Evolutionary conservation across 1,140 invertebrate species (phyloP), one percentile per base, ranked within the genome.

Genomic region (Drosophila quadrilineata): DNA sequence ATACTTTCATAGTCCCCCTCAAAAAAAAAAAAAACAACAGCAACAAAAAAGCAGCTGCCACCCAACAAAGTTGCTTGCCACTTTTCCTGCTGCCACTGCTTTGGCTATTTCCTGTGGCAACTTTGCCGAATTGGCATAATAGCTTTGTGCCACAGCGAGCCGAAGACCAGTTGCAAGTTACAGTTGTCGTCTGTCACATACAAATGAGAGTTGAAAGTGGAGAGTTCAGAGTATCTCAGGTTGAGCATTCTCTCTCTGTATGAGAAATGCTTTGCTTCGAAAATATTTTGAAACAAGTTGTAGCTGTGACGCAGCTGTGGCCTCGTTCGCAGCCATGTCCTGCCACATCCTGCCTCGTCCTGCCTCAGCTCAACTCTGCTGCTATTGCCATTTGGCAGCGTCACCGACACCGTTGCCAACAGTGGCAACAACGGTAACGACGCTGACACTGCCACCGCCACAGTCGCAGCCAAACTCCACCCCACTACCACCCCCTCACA

Each of bases 1-100:
- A 62, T 67, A 52, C 62, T 59, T 65, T 65, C 54, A 59, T 59
- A 59, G 59, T 26, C 62, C n/a, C n/a, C n/a, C n/a, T n/a, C n/a
- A n/a, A n/a, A n/a, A n/a, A n/a, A n/a, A n/a, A n/a, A n/a, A n/a
- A n/a, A n/a, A n/a, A n/a, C n/a, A n/a, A n/a, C n/a, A n/a, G n/a
- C n/a, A n/a, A n/a, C n/a, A n/a, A n/a, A 35, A 50, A 65, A 59
- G 22, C 63, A 66, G 56, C 19, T 65, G 54, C 45, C 36, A 16
- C n/a, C 8, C 6, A 3, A 43, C 28, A 28, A 46, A 40, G 48
- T 50, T 60, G 26, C 8, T 41, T 26, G 40, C 36, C 24, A 54
- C 35, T 52, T 38, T 28, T 21, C 17, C 33, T 45, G 53, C n/a
- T 31, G 38, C 12, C 33, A 28, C 10, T 31, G 26, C 14, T 46